Conservation (phyloP, 53 echinoderm and acorn worm genomes). For the Antedon mediterranea region DNA sequence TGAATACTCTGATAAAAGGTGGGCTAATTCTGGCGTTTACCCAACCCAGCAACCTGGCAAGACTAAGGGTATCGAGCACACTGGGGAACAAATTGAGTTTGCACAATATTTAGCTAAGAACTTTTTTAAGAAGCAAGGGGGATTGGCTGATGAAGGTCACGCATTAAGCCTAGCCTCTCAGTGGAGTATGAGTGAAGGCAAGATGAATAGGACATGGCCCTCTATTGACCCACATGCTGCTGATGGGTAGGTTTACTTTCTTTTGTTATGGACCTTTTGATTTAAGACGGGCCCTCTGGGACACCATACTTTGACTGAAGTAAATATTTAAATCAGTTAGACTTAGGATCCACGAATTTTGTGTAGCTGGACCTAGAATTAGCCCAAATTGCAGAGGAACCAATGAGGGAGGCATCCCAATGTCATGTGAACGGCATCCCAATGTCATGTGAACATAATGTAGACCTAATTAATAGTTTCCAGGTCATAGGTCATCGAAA, state of each 20-base stretch:
- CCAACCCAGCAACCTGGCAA: not conserved
- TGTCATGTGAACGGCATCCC: too few relatives aligned
- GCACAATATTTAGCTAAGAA: constrained; percentile 73
- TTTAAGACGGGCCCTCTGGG: too few relatives aligned
- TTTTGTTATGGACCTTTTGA: too few relatives aligned
- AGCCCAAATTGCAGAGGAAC: too few relatives aligned
- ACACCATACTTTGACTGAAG: too few relatives aligned
- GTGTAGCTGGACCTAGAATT: too few relatives aligned
- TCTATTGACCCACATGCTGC: constrained; percentile 8
- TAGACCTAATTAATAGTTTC: too few relatives aligned
- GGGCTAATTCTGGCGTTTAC: not conserved
- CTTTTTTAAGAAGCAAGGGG: constrained; percentile 53
- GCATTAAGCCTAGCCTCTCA: constrained; percentile 31
- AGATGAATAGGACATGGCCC: constrained; percentile 62
- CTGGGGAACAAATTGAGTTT: constrained; percentile 44
- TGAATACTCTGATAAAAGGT: constrained; percentile 15
- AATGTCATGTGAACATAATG: too few relatives aligned
- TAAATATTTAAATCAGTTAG: too few relatives aligned
- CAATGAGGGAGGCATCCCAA: too few relatives aligned
- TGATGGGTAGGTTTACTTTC: constrained; percentile 26
- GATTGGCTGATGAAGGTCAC: constrained; percentile 10
- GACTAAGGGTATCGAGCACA: not conserved
- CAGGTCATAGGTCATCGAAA: too few relatives aligned
- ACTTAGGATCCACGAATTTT: too few relatives aligned
- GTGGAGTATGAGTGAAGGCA: constrained; percentile 34